These are phyloP conservation scores for Tetranychus truncatus DNA, from an alignment of 2,888 invertebrate genomes.

Conservation along the genomic window DNA sequence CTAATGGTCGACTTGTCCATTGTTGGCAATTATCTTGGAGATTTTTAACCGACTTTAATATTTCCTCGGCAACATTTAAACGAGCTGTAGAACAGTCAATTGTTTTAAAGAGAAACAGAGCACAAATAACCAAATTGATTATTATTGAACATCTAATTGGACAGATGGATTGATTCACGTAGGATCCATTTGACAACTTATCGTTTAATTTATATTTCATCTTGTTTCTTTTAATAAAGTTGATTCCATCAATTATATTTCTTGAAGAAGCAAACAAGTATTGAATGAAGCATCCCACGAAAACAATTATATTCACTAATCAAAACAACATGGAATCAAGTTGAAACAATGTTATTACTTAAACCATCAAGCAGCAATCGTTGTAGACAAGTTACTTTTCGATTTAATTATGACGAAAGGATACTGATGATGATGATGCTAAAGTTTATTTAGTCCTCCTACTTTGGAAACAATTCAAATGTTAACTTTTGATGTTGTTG, in stretches of 20 bases:
- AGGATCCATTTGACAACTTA: too few relatives aligned
- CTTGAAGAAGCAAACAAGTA: not conserved
- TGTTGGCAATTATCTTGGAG: not conserved
- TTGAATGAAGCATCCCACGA: not conserved
- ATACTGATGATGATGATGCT: not conserved
- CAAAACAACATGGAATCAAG: too few relatives aligned
- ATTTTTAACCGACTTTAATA: not conserved
- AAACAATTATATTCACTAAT: not conserved
- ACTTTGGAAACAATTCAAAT: conserved; percentile 1
- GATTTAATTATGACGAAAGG: not conserved
- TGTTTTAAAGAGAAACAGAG: not conserved
- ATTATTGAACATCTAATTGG: too few relatives aligned
- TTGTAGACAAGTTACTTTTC: too few relatives aligned
- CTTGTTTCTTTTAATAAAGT: not conserved
- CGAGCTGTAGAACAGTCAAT: not conserved
- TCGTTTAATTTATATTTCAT: too few relatives aligned
- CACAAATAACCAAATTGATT: too few relatives aligned
- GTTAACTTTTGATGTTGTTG: not conserved
- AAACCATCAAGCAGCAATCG: too few relatives aligned
- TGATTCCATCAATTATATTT: not conserved
- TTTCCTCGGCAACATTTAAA: not conserved
- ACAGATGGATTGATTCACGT: too few relatives aligned
- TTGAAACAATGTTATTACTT: too few relatives aligned
- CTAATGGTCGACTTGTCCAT: not conserved
- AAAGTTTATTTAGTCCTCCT: not conserved